phyloP scores from a whole-genome alignment of 2,797 vertebrate species.

The Megalops cyprinoides region DNA sequence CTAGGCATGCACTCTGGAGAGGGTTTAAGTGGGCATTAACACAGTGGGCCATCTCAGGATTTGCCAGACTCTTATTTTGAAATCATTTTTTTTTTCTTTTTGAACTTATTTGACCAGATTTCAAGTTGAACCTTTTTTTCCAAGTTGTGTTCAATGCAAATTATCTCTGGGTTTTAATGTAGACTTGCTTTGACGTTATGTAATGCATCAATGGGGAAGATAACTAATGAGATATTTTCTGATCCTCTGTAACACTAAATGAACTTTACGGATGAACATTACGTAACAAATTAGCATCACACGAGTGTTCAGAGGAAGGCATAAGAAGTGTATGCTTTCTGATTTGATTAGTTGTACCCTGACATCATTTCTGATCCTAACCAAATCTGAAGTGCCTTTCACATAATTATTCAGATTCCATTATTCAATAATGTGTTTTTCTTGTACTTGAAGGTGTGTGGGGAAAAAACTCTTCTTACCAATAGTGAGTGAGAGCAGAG shows the following conservation, averaged over 20 bases:
- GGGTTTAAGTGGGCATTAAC: constrained; percentile 18
- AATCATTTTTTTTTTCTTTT: not conserved
- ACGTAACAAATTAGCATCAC: not conserved
- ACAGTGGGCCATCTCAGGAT: constrained; percentile 7
- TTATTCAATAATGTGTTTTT: not conserved
- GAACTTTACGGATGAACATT: not conserved
- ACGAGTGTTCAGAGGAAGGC: not conserved
- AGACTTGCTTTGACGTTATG: not conserved
- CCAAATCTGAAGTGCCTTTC: not conserved
- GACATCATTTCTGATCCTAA: not conserved
- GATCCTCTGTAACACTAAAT: not conserved
- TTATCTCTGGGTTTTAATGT: not conserved
- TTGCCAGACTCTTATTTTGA: not conserved
- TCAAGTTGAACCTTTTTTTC: not conserved
- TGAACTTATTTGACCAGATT: not conserved
- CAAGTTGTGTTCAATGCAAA: not conserved
- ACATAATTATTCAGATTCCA: constrained; percentile 4
- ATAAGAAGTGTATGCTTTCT: not conserved
- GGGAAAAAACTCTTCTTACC: not conserved
- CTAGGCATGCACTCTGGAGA: constrained; percentile 24
- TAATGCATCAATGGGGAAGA: not conserved
- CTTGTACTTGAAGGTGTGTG: not conserved
- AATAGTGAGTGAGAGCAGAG: not conserved
- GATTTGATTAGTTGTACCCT: not conserved
- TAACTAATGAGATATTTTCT: not conserved